phyloP scores from a whole-genome alignment of 92 coral and sea anemone genomes.

The Epizoanthus fatuus region DNA sequence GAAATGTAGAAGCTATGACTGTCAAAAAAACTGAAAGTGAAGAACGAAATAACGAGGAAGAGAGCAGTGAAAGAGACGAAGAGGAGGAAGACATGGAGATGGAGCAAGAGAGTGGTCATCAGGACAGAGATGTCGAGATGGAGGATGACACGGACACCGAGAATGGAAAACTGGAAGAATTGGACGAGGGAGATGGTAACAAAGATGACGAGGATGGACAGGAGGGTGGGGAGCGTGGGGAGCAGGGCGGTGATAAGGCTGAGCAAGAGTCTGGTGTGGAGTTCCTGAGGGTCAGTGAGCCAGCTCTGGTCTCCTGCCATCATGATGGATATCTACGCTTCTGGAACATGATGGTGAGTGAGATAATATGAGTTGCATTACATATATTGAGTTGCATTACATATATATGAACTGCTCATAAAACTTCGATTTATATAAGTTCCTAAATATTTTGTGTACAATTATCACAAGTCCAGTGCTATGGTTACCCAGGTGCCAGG shows the following conservation, averaged over 20 bases:
- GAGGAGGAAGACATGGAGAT: conserved; percentile 47
- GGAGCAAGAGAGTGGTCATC: conserved; percentile 40
- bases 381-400: too few species aligned
- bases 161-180: conserved; percentile 27
- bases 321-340: conserved; percentile 97
- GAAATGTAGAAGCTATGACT: conserved; percentile 6
- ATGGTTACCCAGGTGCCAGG: too few species aligned
- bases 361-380: too few species aligned
- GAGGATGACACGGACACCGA: conserved; percentile 35
- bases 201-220: conserved; percentile 18
- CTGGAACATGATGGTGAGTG: conserved; percentile 92
- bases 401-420: neutral
- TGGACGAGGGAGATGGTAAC: neutral
- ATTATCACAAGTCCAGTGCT: too few species aligned
- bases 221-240: conserved; percentile 6
- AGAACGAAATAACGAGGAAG: conserved; percentile 53
- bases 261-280: conserved; percentile 45
- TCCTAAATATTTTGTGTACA: too few species aligned
- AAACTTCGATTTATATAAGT: neutral
- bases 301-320: conserved; percentile 87
- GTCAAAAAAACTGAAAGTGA: conserved; percentile 26
- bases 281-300: conserved; percentile 83
- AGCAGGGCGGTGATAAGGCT: neutral
- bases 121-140: conserved; percentile 30
- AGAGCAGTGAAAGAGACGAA: conserved; percentile 30